Evolutionary conservation across 2,888 invertebrate species (phyloP).

Genomic region (Lasioglossum leucozonium): DNA sequence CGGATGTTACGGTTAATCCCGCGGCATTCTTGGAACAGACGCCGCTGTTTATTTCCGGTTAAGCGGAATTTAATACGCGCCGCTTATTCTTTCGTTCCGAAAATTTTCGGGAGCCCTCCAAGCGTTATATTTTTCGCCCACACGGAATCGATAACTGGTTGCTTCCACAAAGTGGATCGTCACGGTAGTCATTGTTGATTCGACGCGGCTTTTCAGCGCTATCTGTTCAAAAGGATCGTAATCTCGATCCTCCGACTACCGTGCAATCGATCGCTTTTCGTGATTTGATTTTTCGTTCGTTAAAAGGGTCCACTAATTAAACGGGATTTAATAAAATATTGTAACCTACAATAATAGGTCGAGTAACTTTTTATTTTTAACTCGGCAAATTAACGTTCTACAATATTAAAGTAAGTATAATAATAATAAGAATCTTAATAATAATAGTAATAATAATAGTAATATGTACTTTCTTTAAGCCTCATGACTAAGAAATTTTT

Average conservation of each 20-base stretch:
- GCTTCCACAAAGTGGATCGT: slow-evolving; percentile 69
- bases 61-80: slow-evolving; percentile 5
- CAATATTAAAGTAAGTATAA: too few species aligned
- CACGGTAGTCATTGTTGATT: slow-evolving; percentile 70
- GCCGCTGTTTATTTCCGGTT: slow-evolving; percentile 1
- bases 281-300: not conserved
- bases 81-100: slow-evolving; percentile 1
- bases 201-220: slow-evolving; percentile 72
- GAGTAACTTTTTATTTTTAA: not conserved
- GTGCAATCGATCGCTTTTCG: not conserved
- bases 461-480: too few species aligned
- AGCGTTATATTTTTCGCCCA: slow-evolving; percentile 13
- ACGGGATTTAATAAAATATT: not conserved
- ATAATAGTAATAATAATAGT: too few species aligned
- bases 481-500: too few species aligned
- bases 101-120: slow-evolving; percentile 40
- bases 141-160: slow-evolving; percentile 55
- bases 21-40: slow-evolving; percentile 34
- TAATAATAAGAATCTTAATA: too few species aligned
- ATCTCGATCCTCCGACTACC: slow-evolving; percentile 30
- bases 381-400: not conserved
- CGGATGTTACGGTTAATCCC: slow-evolving; percentile 67
- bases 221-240: slow-evolving; percentile 64
- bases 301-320: too few species aligned
- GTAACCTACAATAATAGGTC: too few species aligned